Evolutionary conservation across 2,113 vertebrate genomes (phyloP).

Genomic region (Tor tambroides): DNA sequence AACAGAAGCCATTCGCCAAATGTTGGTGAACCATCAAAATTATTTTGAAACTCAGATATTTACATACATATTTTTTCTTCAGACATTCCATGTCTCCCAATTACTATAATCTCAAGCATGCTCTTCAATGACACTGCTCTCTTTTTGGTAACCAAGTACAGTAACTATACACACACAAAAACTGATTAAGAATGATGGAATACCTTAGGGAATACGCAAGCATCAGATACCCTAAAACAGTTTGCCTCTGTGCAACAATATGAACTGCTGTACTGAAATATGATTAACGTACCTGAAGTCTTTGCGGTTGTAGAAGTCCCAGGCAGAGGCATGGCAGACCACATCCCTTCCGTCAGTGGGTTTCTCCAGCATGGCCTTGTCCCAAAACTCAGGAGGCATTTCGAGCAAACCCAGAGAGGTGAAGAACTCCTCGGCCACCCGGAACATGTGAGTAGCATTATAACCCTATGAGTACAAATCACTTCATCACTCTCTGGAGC

Average conservation of each 20-base stretch:
- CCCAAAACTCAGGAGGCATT: conserved; percentile 92
- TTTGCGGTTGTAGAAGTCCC: conserved; percentile 96
- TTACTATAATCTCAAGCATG: no score
- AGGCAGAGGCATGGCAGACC: conserved; percentile 94
- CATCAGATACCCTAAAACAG: no score
- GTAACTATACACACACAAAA: no score
- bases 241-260: not conserved
- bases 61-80: no score
- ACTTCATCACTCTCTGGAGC: not conserved
- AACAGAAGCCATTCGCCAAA: no score
- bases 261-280: not conserved
- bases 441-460: conserved; percentile 88
- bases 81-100: no score
- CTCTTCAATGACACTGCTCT: no score
- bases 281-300: conserved; percentile 88
- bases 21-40: no score
- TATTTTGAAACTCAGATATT: no score
- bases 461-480: conserved; percentile 79
- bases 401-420: conserved; percentile 81
- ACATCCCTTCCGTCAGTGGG: conserved; percentile 83
- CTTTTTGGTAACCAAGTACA: no score
- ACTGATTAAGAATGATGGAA: no score
- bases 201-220: no score
- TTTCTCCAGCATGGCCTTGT: conserved; percentile 89
- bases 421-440: conserved; percentile 90